Conservation (phyloP, 1,140 invertebrate genomes). For the Dendrolimus punctatus region DNA sequence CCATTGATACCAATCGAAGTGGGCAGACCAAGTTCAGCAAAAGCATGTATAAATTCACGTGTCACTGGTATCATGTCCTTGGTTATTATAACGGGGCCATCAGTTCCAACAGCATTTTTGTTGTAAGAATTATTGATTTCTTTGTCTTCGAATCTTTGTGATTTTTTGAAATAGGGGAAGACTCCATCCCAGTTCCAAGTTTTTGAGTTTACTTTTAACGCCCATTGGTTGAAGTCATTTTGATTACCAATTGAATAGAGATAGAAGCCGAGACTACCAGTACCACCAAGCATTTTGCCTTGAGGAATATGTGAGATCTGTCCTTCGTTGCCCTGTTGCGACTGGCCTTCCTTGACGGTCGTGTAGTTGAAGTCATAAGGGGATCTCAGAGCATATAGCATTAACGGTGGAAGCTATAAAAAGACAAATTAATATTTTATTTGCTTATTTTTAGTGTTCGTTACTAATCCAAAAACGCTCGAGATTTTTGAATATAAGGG, state of each 20-base stretch:
- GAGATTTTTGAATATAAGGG: too few relatives aligned
- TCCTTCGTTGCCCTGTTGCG: neutral
- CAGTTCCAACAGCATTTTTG: neutral
- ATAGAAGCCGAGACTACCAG: neutral
- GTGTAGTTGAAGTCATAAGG: neutral
- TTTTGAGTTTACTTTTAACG: neutral
- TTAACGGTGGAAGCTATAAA: neutral
- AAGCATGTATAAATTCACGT: neutral
- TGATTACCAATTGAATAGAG: neutral
- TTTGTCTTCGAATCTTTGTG: neutral
- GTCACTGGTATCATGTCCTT: neutral
- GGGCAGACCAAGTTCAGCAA: neutral
- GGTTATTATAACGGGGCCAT: neutral
- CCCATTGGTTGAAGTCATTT: neutral
- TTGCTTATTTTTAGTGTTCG: too few relatives aligned
- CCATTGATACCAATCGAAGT: neutral
- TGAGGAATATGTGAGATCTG: neutral
- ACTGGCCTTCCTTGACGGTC: neutral
- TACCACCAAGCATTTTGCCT: slow-evolving; percentile 1
- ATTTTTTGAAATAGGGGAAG: neutral
- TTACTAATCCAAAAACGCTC: too few relatives aligned
- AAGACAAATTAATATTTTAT: too few relatives aligned
- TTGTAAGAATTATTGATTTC: neutral
- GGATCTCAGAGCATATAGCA: neutral
- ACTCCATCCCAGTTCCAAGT: neutral